phyloP scores from a whole-genome alignment of 2,797 vertebrate genomes.

The Setipinna tenuifilis region DNA sequence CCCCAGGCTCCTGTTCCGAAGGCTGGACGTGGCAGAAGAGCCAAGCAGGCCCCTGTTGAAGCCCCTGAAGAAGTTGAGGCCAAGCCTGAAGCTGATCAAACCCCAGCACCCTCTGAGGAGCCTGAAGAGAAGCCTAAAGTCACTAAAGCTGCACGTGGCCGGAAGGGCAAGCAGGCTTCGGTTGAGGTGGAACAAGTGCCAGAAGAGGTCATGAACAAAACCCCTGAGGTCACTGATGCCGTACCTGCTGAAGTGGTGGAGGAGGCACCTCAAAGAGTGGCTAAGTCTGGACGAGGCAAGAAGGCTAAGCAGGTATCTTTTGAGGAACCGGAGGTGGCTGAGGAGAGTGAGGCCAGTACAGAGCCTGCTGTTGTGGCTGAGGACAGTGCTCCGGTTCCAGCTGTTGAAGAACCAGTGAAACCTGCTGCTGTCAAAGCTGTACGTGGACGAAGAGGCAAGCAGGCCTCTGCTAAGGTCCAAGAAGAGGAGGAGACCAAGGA shows the following conservation, averaged over 20 bases:
- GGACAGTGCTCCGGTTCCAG: background rate
- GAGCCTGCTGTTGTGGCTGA: conserved; percentile 23
- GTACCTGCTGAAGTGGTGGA: background rate
- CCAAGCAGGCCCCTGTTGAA: background rate
- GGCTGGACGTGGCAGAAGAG: background rate
- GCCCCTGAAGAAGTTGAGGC: background rate
- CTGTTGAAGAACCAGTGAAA: background rate
- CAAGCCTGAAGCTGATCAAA: background rate
- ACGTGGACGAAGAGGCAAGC: background rate
- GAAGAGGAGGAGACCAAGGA: conserved; percentile 31
- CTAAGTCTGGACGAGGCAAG: background rate
- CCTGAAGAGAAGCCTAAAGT: too few species aligned
- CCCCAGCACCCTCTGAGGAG: too few species aligned
- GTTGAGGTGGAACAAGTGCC: background rate
- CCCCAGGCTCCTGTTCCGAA: conserved; percentile 36
- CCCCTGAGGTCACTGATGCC: background rate
- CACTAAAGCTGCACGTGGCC: background rate
- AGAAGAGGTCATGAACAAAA: background rate
- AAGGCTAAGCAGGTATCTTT: background rate
- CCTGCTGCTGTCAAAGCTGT: background rate
- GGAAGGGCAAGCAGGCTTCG: background rate
- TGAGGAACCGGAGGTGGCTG: conserved; percentile 27
- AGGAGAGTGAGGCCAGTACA: background rate
- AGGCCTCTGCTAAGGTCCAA: conserved; percentile 28
- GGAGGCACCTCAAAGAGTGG: background rate